Evolutionary conservation across 1,140 invertebrate species (phyloP).

Genomic region (Geopemphigus sp.): DNA sequence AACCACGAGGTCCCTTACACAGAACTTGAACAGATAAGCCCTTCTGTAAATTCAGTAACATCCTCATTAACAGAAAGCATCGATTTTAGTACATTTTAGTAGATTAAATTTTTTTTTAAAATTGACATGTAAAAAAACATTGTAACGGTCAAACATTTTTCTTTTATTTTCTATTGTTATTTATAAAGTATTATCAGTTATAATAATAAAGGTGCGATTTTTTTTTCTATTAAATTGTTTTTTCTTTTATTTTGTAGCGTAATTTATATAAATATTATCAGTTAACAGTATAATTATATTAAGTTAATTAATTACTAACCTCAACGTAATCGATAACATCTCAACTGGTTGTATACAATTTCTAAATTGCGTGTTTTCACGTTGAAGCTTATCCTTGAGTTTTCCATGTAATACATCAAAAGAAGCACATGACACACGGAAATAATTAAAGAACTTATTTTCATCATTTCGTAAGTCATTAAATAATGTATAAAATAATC

Average conservation of each 20-base stretch:
- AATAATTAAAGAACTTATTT: slow-evolving; percentile 44
- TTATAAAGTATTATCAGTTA: slow-evolving; percentile 12
- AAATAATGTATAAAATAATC: slow-evolving; percentile 36
- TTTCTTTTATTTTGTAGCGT: slow-evolving; percentile 24
- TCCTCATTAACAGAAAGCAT: slow-evolving; percentile 10
- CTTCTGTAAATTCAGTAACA: slow-evolving; percentile 28
- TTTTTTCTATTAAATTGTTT: slow-evolving; percentile 30
- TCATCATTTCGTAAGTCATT: slow-evolving; percentile 41
- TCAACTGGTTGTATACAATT: slow-evolving; percentile 40
- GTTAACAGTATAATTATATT: slow-evolving; percentile 7
- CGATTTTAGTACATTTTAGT: slow-evolving; percentile 10
- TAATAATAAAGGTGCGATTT: slow-evolving; percentile 33
- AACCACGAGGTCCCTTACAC: background rate
- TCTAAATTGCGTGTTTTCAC: slow-evolving; percentile 32
- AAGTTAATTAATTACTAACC: slow-evolving; percentile 33
- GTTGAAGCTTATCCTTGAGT: slow-evolving; percentile 18
- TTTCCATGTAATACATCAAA: slow-evolving; percentile 22
- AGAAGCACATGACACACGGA: slow-evolving; percentile 34
- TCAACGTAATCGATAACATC: slow-evolving; percentile 29
- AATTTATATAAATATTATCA: slow-evolving; percentile 9
- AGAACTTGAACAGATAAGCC: slow-evolving; percentile 32
- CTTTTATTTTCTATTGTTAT: slow-evolving; percentile 15
- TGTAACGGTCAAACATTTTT: slow-evolving; percentile 3
- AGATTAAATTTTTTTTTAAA: background rate
- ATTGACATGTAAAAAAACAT: slow-evolving; percentile 27